Conservation (phyloP, 2,113 vertebrate species). For the Ancistrus triradiatus region DNA sequence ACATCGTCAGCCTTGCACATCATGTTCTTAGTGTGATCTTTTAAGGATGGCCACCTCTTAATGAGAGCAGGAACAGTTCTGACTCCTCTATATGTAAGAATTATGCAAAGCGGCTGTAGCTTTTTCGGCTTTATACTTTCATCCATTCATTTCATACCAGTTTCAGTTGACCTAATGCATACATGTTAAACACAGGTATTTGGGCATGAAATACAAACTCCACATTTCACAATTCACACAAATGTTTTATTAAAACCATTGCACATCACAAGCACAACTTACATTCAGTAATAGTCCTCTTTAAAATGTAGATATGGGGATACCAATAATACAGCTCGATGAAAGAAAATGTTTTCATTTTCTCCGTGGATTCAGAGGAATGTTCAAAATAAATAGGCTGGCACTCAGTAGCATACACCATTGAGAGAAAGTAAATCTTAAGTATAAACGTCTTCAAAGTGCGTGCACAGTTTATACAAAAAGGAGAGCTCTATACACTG, state of each 20-base stretch:
- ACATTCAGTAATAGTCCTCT: constrained; percentile 47
- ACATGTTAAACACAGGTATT: no score
- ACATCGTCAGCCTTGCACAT: no score
- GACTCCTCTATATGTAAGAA: no score
- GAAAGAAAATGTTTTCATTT: constrained; percentile 14
- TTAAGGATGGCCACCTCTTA: no score
- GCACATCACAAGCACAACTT: constrained; percentile 48
- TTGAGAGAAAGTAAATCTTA: constrained; percentile 25
- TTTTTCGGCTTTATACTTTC: no score
- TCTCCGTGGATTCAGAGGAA: constrained; percentile 4
- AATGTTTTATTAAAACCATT: constrained; percentile 48
- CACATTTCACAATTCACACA: constrained; percentile 45
- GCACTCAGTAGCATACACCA: constrained; percentile 37
- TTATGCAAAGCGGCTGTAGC: no score
- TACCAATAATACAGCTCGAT: constrained; percentile 28
- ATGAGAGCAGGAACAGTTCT: no score
- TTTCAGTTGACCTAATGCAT: no score
- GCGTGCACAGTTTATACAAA: constrained; percentile 47
- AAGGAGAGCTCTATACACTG: constrained; percentile 45
- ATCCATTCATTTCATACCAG: no score
- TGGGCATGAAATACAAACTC: no score
- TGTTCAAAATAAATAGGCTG: constrained; percentile 30
- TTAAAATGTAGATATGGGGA: constrained; percentile 36
- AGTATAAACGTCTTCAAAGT: constrained; percentile 46
- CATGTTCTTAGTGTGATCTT: no score